Evolutionary conservation across 2,113 vertebrate species (phyloP), one percentile per base, ranked within the genome.

Genomic region (Gobio gobio): DNA sequence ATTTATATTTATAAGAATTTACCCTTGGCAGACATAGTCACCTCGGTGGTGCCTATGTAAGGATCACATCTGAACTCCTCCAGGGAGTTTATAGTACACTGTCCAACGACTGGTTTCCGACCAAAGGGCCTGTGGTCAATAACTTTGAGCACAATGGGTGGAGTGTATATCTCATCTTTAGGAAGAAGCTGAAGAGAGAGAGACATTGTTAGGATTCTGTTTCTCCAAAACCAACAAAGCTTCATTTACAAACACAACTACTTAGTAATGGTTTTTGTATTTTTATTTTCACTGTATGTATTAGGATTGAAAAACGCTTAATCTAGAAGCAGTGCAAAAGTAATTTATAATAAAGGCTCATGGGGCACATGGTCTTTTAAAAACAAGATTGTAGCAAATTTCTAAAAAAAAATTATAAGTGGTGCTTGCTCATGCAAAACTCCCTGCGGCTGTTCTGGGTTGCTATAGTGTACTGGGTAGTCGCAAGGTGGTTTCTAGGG

Each of bases 81-180:
- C 93, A 99, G 91, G 49, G 89, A 90, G 0, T 96, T 91, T 84
- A 99, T 97, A 64, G 98, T 99, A 76, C 97, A 99, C 81, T 99
- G 98, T 84, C 98, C 98, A 1, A 99, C 97, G 0, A 98, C 91
- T 0, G 98, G 98, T 90, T 98, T 99, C 90, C 97, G 93, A 61
- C 98, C 98, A 86, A 99, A 99, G 0, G 96, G 97, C 54, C 98
- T 95, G 90, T 99, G 97, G 91, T 99, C 98, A 45, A 99, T 95
- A 58, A 99, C 96, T 94, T 99, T 99, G 90, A 99, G 93, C 88
- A 99, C 96, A 66, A 99, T 94, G 2, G 98, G 97, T 33, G 98
- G 98, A 0, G 95, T 96, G 92, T 99, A 99, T 83, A 99, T 89
- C 90, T 99, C 98, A 73, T 99, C 96, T 88, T 99, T 99, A 59